Conservation (phyloP, 2,888 invertebrate species). For the Brachypalpus laphriformis region DNA sequence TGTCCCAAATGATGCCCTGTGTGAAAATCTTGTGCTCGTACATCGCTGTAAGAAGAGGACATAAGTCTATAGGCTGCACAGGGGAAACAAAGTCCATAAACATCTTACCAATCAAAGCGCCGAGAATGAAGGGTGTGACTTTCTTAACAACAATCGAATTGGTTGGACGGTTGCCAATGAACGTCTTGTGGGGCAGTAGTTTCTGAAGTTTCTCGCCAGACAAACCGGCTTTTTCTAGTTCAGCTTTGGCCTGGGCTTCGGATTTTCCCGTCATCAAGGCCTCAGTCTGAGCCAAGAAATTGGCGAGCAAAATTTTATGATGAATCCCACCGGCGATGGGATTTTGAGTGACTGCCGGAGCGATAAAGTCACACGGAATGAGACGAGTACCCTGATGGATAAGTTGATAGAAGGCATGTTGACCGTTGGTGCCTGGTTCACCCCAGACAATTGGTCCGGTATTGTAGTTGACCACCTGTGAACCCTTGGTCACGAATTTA, state of each 20-base stretch:
- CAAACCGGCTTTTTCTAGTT: slow-evolving; percentile 91
- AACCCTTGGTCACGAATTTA: slow-evolving; percentile 92
- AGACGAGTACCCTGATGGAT: slow-evolving; percentile 94
- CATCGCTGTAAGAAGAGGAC: slow-evolving; percentile 86
- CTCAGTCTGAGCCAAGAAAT: slow-evolving; percentile 99
- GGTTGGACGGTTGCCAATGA: slow-evolving; percentile 98
- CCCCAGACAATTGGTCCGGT: slow-evolving; percentile 86
- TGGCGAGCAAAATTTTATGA: slow-evolving; percentile 97
- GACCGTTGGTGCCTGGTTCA: slow-evolving; percentile 99
- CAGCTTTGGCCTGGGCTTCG: slow-evolving; percentile 86
- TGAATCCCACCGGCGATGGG: slow-evolving; percentile 91
- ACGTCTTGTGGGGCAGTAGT: slow-evolving; percentile 97
- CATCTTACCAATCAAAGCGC: slow-evolving; percentile 93
- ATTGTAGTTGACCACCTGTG: slow-evolving; percentile 83
- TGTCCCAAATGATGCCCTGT: slow-evolving; percentile 99
- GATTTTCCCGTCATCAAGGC: slow-evolving; percentile 94
- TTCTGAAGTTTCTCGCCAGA: slow-evolving; percentile 88
- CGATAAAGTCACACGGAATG: slow-evolving; percentile 98
- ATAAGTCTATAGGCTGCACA: neutral
- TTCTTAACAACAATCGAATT: slow-evolving; percentile 97
- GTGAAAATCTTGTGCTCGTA: slow-evolving; percentile 99
- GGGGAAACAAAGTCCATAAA: neutral
- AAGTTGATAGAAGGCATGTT: slow-evolving; percentile 99
- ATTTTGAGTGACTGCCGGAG: slow-evolving; percentile 96
- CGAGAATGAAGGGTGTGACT: slow-evolving; percentile 96